Base-by-base conservation (phyloP, 2,888 invertebrate species). In the Thecocarcelia acutangulata region DNA sequence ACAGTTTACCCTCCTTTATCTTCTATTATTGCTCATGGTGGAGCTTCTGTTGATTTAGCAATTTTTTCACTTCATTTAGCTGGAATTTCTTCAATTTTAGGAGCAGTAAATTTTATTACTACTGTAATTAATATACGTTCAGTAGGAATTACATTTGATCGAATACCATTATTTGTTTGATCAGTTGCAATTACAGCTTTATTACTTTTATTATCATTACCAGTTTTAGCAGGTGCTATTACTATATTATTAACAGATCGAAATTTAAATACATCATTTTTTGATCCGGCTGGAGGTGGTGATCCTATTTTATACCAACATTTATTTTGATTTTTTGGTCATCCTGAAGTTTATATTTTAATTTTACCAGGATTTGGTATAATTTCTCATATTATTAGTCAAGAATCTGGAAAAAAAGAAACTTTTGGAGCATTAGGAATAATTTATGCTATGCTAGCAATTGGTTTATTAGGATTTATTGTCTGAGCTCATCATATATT, bases 401-500 rank as follows among this genome's bases (percentile, higher is more conserved):
- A 94, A 92, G 94, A 95, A 93, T 93, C 93, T 88, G 93, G 93
- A 8, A 95, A 95, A 93, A 94, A 94, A 86, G 93, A 94, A 93
- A 93, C 94, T 3, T 96, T 96, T 91, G 94, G 95, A 0, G 87
- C 91, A 1, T 85, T 95, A 91, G 94, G 95, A 12, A 94, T 74
- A 56, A 74, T 96, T 92, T 96, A 96, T 91, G 96, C 96, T n/a
- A 96, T 96, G 93, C 85, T 95, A 91, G 93, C 94, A 78, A 96
- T 96, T 94, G 96, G 95, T 15, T 89, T 96, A 87, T 90, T 96
- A 92, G 96, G 95, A 85, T 96, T 96, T 93, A 93, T 96, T 91
- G 96, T 96, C 0, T 96, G 96, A 93, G 95, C 95, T 9, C 96
- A 96, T 89, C 96, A 96, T 89, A 96, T 96, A 93, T 96, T 96